Conservation (phyloP, 1,140 invertebrate species). For the Zaprionus davidi region DNA sequence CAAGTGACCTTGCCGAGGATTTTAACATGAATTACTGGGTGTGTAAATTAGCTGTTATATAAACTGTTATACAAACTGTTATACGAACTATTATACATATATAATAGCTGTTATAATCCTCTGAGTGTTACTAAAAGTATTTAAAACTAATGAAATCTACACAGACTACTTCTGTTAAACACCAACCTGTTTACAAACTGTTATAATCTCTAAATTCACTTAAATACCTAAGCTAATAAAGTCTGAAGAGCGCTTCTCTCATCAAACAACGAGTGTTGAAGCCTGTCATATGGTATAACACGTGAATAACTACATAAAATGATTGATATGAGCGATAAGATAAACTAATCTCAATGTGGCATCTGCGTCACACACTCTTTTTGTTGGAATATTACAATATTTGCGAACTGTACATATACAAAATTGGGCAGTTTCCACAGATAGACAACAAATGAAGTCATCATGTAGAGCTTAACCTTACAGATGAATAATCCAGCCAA, state of each 20-base stretch:
- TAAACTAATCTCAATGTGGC: not conserved
- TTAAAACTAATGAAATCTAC: not conserved
- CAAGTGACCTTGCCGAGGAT: conserved; percentile 20
- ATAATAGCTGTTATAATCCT: not conserved
- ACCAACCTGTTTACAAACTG: conserved; percentile 11
- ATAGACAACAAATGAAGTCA: not conserved
- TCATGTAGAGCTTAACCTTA: not conserved
- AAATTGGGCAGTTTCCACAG: not conserved
- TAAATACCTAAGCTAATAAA: not conserved
- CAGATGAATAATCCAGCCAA: not conserved
- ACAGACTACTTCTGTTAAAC: not conserved
- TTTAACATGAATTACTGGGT: not conserved
- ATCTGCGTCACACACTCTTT: not conserved
- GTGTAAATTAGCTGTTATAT: not conserved
- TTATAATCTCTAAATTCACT: conserved; percentile 6
- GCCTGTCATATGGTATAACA: not conserved
- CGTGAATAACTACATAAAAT: not conserved
- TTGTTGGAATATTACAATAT: not conserved
- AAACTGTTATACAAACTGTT: not conserved
- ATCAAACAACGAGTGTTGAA: not conserved
- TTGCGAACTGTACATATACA: not conserved
- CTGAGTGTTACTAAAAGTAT: not conserved
- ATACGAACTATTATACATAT: not conserved
- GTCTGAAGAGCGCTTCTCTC: not conserved
- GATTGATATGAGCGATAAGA: conserved; percentile 10